A percentile compares a stretch with the other conserved stretches of the same genome.
Conservation (phyloP, 2,797 vertebrate genomes). For the Lutjanus argentimaculatus region DNA sequence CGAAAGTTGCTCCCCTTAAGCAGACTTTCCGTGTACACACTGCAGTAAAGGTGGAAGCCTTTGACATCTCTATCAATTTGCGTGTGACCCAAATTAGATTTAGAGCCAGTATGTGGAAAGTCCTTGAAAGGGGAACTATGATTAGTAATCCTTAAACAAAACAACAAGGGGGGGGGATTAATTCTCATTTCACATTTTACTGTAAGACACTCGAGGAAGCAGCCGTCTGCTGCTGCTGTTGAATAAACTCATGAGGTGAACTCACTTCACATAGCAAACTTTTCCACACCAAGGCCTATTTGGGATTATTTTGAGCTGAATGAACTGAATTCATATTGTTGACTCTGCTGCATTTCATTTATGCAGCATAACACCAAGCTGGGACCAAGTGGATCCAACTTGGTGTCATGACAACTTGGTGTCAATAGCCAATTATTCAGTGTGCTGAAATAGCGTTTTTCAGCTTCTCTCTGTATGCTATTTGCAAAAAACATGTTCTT, state of each 20-base stretch:
- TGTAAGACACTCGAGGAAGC: constrained; percentile 43
- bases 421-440: constrained; percentile 66
- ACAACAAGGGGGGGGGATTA: constrained; percentile 32
- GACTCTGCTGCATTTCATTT: constrained; percentile 66
- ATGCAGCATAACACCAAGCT: constrained; percentile 63
- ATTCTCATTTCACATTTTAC: constrained; percentile 46
- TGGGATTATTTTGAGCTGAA: constrained; percentile 69
- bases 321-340: constrained; percentile 66
- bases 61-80: constrained; percentile 44
- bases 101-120: constrained; percentile 17
- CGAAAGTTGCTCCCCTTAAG: constrained; percentile 60
- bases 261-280: constrained; percentile 53
- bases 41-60: constrained; percentile 32
- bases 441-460: constrained; percentile 55
- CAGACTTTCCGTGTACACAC: constrained; percentile 40
- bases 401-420: constrained; percentile 54
- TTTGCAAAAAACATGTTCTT: constrained; percentile 61
- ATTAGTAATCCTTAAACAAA: constrained; percentile 36
- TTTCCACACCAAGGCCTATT: constrained; percentile 66
- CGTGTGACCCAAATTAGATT: constrained; percentile 48
- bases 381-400: constrained; percentile 55
- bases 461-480: constrained; percentile 52
- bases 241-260: constrained; percentile 69
- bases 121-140: constrained; percentile 29
- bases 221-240: constrained; percentile 55